phyloP scores from a whole-genome alignment of 2,888 invertebrate genomes.

The Agriopis marginaria region DNA sequence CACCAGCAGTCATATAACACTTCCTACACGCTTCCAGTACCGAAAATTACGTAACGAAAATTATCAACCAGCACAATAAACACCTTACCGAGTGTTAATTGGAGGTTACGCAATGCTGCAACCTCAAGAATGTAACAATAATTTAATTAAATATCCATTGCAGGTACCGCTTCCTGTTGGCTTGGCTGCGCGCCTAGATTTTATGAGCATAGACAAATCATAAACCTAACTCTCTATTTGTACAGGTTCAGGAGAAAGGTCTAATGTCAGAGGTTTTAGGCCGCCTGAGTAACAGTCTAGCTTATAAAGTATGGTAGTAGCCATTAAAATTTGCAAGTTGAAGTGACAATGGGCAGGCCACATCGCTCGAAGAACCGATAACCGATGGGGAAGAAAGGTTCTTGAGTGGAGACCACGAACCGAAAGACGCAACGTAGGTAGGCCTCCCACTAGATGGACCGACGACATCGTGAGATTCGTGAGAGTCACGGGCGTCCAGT shows the following conservation, averaged over 20 bases:
- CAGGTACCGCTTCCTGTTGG: conserved; percentile 26
- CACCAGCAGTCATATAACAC: conserved; percentile 20
- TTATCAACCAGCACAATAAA: conserved; percentile 39
- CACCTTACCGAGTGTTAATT: conserved; percentile 44
- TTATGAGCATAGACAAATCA: neutral
- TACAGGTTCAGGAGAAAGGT: neutral
- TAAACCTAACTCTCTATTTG: neutral
- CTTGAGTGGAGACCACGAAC: too few species aligned
- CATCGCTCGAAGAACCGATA: too few species aligned
- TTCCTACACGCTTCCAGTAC: conserved; percentile 29
- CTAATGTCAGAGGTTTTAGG: too few species aligned
- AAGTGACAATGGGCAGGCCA: too few species aligned
- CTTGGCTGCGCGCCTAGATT: conserved; percentile 7
- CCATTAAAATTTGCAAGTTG: too few species aligned
- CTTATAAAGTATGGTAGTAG: too few species aligned
- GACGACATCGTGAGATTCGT: too few species aligned
- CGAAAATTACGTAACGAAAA: conserved; percentile 38
- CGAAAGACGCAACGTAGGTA: too few species aligned
- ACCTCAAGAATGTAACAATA: conserved; percentile 40
- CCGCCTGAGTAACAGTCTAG: too few species aligned
- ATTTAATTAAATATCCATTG: conserved; percentile 40
- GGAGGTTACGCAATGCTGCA: conserved; percentile 39
- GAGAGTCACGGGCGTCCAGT: too few species aligned
- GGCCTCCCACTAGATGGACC: too few species aligned
- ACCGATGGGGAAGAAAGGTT: too few species aligned